Evolutionary conservation across 1,140 invertebrate genomes (phyloP).

Genomic region (Sesamia nonagrioides): DNA sequence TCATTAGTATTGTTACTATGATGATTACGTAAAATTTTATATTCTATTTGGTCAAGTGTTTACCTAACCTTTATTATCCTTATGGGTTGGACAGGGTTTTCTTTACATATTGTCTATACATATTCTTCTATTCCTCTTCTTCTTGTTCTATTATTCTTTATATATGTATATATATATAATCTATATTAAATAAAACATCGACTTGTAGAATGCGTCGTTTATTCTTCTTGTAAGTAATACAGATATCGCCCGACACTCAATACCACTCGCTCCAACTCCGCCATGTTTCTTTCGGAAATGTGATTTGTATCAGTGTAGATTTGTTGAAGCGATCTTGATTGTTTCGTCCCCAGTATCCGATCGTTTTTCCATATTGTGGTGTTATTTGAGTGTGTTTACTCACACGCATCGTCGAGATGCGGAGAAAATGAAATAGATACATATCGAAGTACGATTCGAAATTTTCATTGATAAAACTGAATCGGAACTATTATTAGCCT

Average conservation of each 20-base stretch:
- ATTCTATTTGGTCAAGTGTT: no score
- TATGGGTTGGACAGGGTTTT: no score
- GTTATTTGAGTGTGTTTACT: neutral
- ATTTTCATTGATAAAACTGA: no score
- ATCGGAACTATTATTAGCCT: no score
- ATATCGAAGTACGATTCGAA: no score
- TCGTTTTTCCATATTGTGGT: neutral
- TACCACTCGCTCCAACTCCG: neutral
- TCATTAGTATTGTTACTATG: no score
- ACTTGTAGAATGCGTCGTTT: neutral
- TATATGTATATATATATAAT: neutral
- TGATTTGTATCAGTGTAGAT: conserved; percentile 23
- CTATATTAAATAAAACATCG: neutral
- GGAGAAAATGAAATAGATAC: neutral
- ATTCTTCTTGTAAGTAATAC: neutral
- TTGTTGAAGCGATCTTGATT: conserved; percentile 32
- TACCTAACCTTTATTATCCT: no score
- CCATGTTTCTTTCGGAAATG: conserved; percentile 25
- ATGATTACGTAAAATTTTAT: no score
- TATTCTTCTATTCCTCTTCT: no score
- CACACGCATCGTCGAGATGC: neutral
- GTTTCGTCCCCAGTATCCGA: conserved; percentile 7
- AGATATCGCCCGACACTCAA: neutral
- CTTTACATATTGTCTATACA: no score
- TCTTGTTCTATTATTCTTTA: no score